phyloP scores from a whole-genome alignment of 2,888 invertebrate genomes.

The Agriopis leucophaearia region DNA sequence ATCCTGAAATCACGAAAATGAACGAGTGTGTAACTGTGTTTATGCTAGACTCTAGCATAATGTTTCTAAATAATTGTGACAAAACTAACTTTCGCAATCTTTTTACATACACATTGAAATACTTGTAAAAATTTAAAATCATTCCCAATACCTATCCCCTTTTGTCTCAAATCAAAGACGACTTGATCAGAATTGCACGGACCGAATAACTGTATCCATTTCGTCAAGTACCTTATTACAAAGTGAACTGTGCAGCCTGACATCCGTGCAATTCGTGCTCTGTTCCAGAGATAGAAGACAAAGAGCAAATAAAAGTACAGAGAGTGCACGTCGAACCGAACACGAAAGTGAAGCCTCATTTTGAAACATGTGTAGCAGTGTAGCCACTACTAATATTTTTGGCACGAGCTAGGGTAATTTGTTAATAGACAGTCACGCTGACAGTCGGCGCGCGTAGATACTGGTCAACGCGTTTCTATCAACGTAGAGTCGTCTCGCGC shows the following conservation, averaged over 20 bases:
- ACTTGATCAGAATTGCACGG: not conserved
- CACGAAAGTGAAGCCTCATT: no score
- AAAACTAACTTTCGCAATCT: not conserved
- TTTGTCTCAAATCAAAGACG: not conserved
- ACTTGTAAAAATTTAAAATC: not conserved
- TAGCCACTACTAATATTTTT: no score
- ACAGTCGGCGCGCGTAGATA: no score
- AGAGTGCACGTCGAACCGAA: no score
- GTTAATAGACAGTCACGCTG: no score
- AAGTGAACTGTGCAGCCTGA: slow-evolving; percentile 6
- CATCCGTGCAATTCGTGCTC: slow-evolving; percentile 2
- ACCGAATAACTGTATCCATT: not conserved
- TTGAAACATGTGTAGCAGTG: no score
- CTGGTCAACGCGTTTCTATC: no score
- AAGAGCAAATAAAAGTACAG: no score
- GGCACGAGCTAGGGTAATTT: no score
- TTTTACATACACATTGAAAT: not conserved
- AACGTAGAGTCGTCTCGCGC: no score
- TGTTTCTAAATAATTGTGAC: not conserved
- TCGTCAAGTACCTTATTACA: slow-evolving; percentile 11
- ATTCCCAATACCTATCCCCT: not conserved
- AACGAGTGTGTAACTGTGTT: not conserved
- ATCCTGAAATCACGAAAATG: no score
- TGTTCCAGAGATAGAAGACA: not conserved
- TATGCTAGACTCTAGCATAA: no score